These are phyloP conservation scores for Procavia capensis DNA, from an alignment of 2,113 vertebrate genomes.

Conservation along the genomic window DNA sequence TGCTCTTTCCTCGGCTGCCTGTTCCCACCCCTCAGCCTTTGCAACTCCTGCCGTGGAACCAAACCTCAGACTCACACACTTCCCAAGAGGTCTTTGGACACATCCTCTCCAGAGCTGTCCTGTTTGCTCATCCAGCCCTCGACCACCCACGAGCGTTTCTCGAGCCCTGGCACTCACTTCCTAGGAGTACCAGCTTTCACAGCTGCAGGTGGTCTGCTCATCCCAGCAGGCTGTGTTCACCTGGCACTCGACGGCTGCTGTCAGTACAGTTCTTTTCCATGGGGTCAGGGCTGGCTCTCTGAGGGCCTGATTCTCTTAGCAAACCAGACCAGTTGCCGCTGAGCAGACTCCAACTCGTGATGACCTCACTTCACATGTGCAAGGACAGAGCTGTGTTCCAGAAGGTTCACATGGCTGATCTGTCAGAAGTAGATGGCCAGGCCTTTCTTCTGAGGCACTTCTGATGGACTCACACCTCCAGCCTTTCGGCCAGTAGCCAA, in stretches of 20 bases:
- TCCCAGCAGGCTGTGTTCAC: rapidly evolving
- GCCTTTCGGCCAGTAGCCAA: not conserved
- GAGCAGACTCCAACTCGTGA: too few relatives aligned
- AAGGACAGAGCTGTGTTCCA: too few relatives aligned
- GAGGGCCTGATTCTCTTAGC: too few relatives aligned
- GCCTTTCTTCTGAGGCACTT: not conserved
- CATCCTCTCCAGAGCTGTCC: not conserved
- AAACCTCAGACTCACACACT: not conserved
- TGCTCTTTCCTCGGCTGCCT: not conserved
- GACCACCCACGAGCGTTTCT: not conserved
- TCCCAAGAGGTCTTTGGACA: not conserved
- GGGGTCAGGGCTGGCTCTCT: not conserved
- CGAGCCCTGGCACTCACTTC: rapidly evolving
- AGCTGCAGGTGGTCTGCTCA: not conserved
- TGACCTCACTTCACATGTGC: too few relatives aligned
- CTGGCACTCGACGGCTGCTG: not conserved
- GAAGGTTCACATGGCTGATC: too few relatives aligned
- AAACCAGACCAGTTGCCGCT: too few relatives aligned
- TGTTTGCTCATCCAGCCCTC: not conserved
- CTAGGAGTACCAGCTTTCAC: not conserved
- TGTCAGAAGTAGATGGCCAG: too few relatives aligned
- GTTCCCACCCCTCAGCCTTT: not conserved
- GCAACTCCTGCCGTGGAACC: not conserved
- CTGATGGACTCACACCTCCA: not conserved
- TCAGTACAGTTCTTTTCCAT: not conserved